Percentiles rank a stretch among this genome's conserved stretches.
phyloP scores from a whole-genome alignment of 2,113 vertebrate genomes.

The Alligator sinensis region DNA sequence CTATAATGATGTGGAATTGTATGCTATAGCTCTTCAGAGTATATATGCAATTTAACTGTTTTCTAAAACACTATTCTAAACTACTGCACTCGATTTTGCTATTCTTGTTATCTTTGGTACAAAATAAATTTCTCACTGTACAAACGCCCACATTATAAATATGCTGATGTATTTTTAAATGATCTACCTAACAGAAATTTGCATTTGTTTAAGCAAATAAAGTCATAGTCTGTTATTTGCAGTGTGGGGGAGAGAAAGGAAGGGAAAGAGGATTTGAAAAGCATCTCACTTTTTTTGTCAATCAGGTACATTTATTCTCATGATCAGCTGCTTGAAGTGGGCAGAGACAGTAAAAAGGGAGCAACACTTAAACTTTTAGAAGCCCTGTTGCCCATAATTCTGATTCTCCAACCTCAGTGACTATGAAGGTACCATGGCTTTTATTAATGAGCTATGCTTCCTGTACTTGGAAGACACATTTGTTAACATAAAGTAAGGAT shows the following conservation, averaged over 20 bases:
- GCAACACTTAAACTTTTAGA: not conserved
- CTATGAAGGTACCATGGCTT: not conserved
- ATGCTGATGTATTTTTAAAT: not conserved
- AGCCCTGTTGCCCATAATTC: not conserved
- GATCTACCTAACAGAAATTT: not conserved
- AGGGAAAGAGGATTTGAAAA: not conserved
- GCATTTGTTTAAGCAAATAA: not conserved
- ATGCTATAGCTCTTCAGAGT: not conserved
- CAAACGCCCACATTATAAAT: not conserved
- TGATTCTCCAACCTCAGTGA: not conserved
- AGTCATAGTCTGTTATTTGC: not conserved
- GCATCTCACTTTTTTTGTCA: not conserved
- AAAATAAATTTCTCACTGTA: not conserved
- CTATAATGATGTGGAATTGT: not conserved
- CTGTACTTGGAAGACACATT: not conserved
- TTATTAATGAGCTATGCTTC: not conserved
- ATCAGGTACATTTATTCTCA: not conserved
- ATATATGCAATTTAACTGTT: not conserved
- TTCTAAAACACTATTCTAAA: not conserved
- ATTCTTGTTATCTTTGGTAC: not conserved
- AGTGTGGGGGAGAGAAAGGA: not conserved
- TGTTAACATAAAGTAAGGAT: not conserved
- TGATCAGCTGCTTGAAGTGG: not conserved
- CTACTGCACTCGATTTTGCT: rapidly evolving
- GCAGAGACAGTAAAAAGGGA: constrained; percentile 19